Evolutionary conservation across 2,888 invertebrate species (phyloP).

Genomic region (Diaprepes abbreviatus): DNA sequence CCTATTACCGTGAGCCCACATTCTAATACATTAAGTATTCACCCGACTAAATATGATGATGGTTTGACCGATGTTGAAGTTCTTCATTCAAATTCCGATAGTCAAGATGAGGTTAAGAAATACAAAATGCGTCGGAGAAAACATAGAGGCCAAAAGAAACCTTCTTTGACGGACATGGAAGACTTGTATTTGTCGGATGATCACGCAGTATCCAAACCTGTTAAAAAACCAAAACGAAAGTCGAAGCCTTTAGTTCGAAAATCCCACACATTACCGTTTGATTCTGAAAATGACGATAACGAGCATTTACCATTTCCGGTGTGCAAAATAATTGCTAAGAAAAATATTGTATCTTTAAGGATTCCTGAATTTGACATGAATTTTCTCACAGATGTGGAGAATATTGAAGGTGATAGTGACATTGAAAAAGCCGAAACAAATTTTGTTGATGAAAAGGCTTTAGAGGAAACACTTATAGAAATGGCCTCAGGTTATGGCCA

Average conservation of each 20-base stretch:
- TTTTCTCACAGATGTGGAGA: conserved; percentile 65
- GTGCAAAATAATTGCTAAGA: conserved; percentile 54
- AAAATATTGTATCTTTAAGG: conserved; percentile 50
- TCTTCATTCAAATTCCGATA: conserved; percentile 64
- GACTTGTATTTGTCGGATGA: conserved; percentile 59
- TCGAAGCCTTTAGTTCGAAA: not conserved
- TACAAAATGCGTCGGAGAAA: conserved; percentile 54
- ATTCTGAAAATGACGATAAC: conserved; percentile 58
- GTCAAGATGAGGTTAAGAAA: conserved; percentile 57
- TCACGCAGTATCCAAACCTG: conserved; percentile 38
- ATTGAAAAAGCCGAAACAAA: conserved; percentile 43
- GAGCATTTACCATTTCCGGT: conserved; percentile 53
- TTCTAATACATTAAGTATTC: not conserved
- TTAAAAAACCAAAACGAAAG: conserved; percentile 19
- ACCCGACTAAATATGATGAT: not conserved
- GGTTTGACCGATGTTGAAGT: conserved; percentile 65
- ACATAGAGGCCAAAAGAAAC: conserved; percentile 51
- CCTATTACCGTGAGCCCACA: not conserved
- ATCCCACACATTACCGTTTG: conserved; percentile 44
- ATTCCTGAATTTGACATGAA: conserved; percentile 56
- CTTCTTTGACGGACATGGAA: conserved; percentile 60
- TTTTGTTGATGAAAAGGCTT: conserved; percentile 48
- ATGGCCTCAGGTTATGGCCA: conserved; percentile 54
- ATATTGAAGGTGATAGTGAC: conserved; percentile 65
- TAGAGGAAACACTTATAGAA: conserved; percentile 55